These are phyloP conservation scores for Apostichopus parvimensis DNA, from an alignment of 35 echinoderm and acorn worm species.

Conservation along the genomic window DNA sequence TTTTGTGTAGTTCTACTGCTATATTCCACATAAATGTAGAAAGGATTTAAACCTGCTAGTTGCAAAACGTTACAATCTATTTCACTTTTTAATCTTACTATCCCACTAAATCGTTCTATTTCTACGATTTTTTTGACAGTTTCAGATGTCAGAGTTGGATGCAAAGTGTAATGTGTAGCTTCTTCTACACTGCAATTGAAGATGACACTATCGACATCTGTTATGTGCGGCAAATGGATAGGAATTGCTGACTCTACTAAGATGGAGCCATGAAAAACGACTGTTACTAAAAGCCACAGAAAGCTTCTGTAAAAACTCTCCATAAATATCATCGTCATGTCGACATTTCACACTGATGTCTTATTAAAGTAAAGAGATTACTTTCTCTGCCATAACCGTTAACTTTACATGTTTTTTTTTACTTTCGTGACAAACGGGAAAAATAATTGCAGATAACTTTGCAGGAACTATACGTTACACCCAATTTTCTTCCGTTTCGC, in stretches of 20 bases:
- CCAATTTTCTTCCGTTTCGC: neutral
- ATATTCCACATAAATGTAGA: slow-evolving; percentile 77
- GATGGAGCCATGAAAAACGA: slow-evolving; percentile 7
- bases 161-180: slow-evolving; percentile 22
- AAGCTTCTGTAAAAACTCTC: slow-evolving; percentile 5
- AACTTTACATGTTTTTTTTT: neutral
- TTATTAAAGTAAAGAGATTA: neutral
- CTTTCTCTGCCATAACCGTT: neutral
- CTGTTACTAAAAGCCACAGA: slow-evolving; percentile 19
- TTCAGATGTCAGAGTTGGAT: slow-evolving; percentile 64
- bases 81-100: slow-evolving; percentile 58
- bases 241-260: slow-evolving; percentile 44
- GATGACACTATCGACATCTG: slow-evolving; percentile 15
- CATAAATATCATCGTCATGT: slow-evolving; percentile 4
- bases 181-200: slow-evolving; percentile 45
- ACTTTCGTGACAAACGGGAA: neutral
- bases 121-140: slow-evolving; percentile 62
- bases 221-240: slow-evolving; percentile 36
- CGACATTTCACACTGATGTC: slow-evolving; percentile 3
- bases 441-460: neutral
- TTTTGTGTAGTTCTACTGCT: slow-evolving; percentile 72
- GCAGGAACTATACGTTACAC: neutral
- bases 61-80: slow-evolving; percentile 71
- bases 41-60: slow-evolving; percentile 73
- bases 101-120: slow-evolving; percentile 64